Conservation (phyloP, 2,797 vertebrate species). For the Borostomias antarcticus region DNA sequence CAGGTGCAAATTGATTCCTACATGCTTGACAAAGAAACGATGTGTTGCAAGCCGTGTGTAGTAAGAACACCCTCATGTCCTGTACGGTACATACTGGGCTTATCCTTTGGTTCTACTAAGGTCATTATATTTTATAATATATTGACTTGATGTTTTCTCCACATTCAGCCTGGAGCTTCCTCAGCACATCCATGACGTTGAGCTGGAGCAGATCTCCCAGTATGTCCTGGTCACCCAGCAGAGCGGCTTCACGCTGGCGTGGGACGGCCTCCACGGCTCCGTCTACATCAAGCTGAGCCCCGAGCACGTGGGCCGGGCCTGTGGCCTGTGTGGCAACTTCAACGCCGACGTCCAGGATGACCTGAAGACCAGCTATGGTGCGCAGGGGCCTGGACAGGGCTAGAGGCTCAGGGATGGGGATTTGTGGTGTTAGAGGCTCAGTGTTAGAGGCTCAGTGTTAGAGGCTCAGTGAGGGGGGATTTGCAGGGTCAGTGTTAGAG, state of each 20-base stretch:
- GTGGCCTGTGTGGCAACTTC: slow-evolving; percentile 93
- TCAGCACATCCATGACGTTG: slow-evolving; percentile 78
- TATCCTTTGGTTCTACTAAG: no score
- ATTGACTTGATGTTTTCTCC: background rate
- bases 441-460: no score
- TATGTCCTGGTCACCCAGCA: slow-evolving; percentile 87
- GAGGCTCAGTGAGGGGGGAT: no score
- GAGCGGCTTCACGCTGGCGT: slow-evolving; percentile 89
- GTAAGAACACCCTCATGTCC: background rate
- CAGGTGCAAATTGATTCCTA: no score
- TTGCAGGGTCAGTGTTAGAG: no score
- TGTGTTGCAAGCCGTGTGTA: background rate
- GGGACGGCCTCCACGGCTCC: slow-evolving; percentile 86
- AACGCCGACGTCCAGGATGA: slow-evolving; percentile 92
- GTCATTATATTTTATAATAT: no score
- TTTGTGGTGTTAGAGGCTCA: no score
- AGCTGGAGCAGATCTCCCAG: slow-evolving; percentile 86
- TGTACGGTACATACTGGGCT: background rate
- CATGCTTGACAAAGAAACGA: background rate
- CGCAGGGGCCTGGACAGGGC: background rate
- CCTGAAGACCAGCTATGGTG: slow-evolving; percentile 91
- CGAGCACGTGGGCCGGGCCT: slow-evolving; percentile 87
- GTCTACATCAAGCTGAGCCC: slow-evolving; percentile 94
- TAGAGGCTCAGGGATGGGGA: no score
- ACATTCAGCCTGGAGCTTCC: slow-evolving; percentile 83